Evolutionary conservation across 1,140 invertebrate species (phyloP), one percentile per base, ranked within the genome.

Genomic region (Aleiodes sp.): DNA sequence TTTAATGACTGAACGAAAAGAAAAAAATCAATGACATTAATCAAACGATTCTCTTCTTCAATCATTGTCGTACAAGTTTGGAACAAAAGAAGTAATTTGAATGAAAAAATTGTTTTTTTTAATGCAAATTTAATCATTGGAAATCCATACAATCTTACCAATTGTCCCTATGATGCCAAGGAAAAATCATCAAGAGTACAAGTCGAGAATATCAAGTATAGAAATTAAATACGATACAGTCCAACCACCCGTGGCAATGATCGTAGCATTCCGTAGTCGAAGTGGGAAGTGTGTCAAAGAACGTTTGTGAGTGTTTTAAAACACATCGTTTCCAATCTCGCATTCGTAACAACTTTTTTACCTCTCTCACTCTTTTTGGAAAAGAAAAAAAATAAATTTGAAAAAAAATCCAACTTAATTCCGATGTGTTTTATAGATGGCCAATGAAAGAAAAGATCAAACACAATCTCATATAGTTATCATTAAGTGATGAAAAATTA

Each of bases 261-360:
- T 68, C 66, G 66, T 60, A 39, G 35, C 66, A 62, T 68, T 68
- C 66, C 66, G 46, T 52, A 52, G 46, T 52, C 16, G n/a, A 62
- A 68, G 39, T 62, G 66, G 66, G 57, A 68, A 68, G 66, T 68
- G 37, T 68, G 66, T 68, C 66, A 68, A 68, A 68, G 66, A 68
- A 68, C 66, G 66, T 68, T 62, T 52, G 59, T 41, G 26, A 59
- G 59, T 59, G 59, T 52, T 52, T 24, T n/a, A 41, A 52, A 16
- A 52, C 46, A 24, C 46, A 16, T 52, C n/a, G 66, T 68, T 52
- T 68, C 39, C 35, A 68, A 61, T 19, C 21, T 24, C 12, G 46
- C 6, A 24, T 9, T 21, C 16, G 16, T 52, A 52, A 24, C 46
- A 52, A 16, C 46, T 21, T 24, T 52, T 52, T 52, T 16, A n/a